A percentile compares a stretch with the other conserved stretches of the same genome.
Conservation (phyloP, 1,140 invertebrate species). For the Pseudomyrmex dendroicus region DNA sequence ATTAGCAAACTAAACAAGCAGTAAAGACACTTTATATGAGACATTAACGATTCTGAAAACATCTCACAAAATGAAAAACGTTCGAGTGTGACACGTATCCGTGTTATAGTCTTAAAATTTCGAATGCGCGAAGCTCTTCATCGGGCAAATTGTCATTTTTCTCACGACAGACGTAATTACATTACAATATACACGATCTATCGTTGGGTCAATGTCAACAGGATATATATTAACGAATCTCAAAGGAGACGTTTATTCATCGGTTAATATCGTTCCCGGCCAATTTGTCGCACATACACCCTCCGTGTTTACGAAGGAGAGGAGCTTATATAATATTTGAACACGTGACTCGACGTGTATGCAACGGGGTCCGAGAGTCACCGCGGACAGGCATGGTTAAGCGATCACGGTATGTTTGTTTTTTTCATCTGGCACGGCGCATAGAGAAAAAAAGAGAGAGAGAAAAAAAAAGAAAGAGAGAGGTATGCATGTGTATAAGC, state of each 20-base stretch:
- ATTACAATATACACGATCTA: conserved; percentile 23
- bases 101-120: background rate
- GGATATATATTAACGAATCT: conserved; percentile 22
- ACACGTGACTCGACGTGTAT: conserved; percentile 60
- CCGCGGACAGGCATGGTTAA: conserved; percentile 67
- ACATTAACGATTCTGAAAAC: conserved; percentile 29
- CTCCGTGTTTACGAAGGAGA: conserved; percentile 32
- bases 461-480: too few relatives aligned
- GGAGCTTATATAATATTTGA: conserved; percentile 66
- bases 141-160: background rate
- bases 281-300: conserved; percentile 28
- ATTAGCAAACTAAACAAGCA: conserved; percentile 48
- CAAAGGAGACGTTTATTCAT: conserved; percentile 3
- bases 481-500: too few relatives aligned
- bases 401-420: conserved; percentile 69
- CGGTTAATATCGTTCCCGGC: conserved; percentile 10
- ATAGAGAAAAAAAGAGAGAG: conserved; percentile 12
- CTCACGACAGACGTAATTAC: conserved; percentile 21
- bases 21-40: conserved; percentile 34
- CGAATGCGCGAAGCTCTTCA: background rate
- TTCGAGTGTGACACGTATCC: too few relatives aligned
- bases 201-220: background rate
- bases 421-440: conserved; percentile 67
- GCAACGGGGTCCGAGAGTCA: conserved; percentile 53
- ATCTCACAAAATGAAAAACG: background rate